Percentiles rank a stretch among this genome's conserved stretches.
phyloP scores from a whole-genome alignment of 2,113 vertebrate species.

The Archilochus colubris region DNA sequence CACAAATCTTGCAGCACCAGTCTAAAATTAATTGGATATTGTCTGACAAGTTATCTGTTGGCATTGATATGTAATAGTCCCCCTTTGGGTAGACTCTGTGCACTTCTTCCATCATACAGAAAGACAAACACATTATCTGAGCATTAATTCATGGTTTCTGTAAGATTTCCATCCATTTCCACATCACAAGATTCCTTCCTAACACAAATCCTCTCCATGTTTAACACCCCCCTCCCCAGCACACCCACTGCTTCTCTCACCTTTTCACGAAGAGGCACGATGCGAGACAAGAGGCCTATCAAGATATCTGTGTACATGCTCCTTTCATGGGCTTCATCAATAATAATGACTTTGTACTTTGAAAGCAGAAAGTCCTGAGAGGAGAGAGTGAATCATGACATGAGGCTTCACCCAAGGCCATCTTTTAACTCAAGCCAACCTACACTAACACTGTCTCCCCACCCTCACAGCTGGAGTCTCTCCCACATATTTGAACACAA shows the following conservation, averaged over 20 bases:
- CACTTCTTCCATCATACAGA: rapidly evolving
- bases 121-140: not conserved
- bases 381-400: not conserved
- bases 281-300: conserved; percentile 92
- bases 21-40: not conserved
- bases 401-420: not conserved
- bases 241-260: conserved; percentile 53
- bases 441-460: not conserved
- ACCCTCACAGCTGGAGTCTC: rapidly evolving
- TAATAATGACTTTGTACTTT: conserved; percentile 88
- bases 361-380: conserved; percentile 91
- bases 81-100: not conserved
- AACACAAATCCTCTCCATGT: not conserved
- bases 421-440: not conserved
- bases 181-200: not conserved
- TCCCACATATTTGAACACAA: not conserved
- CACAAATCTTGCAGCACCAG: rapidly evolving
- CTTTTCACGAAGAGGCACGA: conserved; percentile 89
- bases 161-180: not conserved
- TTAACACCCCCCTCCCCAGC: not conserved
- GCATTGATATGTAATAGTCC: rapidly evolving
- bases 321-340: conserved; percentile 95
- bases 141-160: rapidly evolving
- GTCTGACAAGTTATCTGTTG: not conserved
- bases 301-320: conserved; percentile 96